Evolutionary conservation across 1,140 invertebrate species (phyloP), one percentile per base, ranked within the genome.

Genomic region (Macrotrachela quadricornifera): DNA sequence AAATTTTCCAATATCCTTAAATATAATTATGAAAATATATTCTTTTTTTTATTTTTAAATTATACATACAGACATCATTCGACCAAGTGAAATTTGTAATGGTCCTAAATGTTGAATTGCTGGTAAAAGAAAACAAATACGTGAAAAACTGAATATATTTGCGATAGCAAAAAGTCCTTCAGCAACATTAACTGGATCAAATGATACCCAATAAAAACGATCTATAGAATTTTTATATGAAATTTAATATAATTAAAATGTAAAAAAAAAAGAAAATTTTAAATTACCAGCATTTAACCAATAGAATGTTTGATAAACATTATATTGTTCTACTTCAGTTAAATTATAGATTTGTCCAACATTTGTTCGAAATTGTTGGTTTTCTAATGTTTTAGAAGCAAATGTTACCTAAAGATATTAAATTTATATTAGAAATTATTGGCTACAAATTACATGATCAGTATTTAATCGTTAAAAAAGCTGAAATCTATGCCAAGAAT

Each of bases 81-180:
- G 58, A 10, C 65, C 68, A 10, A 71, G 58, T 1, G 69, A 69
- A 49, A 71, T 71, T 56, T 71, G 69, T 15, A 71, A 57, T 1
- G 69, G 67, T 18, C 69, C 69, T n/a, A 71, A 59, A 36, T 70
- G 64, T 52, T 71, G 68, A 56, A 69, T 68, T 18, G 68, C 69
- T 15, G 69, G 69, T 64, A 71, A 67, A 50, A 71, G 59, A 61
- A 66, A 69, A 44, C 65, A 69, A 14, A 67, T 68, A 17, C 69
- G 57, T 12, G 67, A 64, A 60, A 71, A 64, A 46, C 62, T 65
- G 15, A 66, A 56, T n/a, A 66, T 62, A 49, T 66, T 66, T 11
- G 59, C 63, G 0, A 66, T 58, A n/a, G 63, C 62, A 57, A 62
- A 65, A 39, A 63, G 48, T 8, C 60, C 62, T 45, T 66, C 64